Evolutionary conservation across 2,113 vertebrate genomes (phyloP).

Genomic region (Propithecus coquereli): DNA sequence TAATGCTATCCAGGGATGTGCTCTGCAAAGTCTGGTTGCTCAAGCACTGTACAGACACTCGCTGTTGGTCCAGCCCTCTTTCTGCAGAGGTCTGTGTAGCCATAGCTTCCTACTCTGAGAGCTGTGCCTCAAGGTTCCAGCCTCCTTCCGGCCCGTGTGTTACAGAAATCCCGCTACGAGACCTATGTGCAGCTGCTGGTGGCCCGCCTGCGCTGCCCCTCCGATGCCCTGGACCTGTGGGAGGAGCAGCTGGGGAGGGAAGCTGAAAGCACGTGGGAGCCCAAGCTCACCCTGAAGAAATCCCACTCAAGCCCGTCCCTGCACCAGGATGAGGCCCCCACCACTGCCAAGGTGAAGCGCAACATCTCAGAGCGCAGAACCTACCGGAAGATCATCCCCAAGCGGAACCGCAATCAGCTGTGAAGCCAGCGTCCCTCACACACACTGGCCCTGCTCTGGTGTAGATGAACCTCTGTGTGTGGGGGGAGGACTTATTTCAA

Average conservation of each 20-base stretch:
- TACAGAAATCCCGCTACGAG: slow-evolving; percentile 89
- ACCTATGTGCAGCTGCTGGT: slow-evolving; percentile 87
- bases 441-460: not conserved
- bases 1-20: not conserved
- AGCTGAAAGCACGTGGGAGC: not conserved
- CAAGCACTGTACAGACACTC: not conserved
- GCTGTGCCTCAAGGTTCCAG: not conserved
- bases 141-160: not conserved
- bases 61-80: not conserved
- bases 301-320: slow-evolving; percentile 93
- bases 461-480: not conserved
- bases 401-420: slow-evolving; percentile 83
- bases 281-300: slow-evolving; percentile 83
- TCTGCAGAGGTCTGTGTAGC: not conserved
- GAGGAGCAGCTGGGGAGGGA: slow-evolving; percentile 79
- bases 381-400: slow-evolving; percentile 88
- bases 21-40: not conserved
- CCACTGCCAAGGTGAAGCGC: slow-evolving; percentile 87
- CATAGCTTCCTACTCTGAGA: not conserved
- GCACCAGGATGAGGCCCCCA: slow-evolving; percentile 81
- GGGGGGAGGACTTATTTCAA: not conserved
- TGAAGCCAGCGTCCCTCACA: slow-evolving; percentile 62
- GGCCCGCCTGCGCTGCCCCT: slow-evolving; percentile 76
- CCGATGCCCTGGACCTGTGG: slow-evolving; percentile 78
- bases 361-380: slow-evolving; percentile 94